Evolutionary conservation across 2,113 vertebrate genomes (phyloP).

Genomic region (Argyrosomus japonicus): DNA sequence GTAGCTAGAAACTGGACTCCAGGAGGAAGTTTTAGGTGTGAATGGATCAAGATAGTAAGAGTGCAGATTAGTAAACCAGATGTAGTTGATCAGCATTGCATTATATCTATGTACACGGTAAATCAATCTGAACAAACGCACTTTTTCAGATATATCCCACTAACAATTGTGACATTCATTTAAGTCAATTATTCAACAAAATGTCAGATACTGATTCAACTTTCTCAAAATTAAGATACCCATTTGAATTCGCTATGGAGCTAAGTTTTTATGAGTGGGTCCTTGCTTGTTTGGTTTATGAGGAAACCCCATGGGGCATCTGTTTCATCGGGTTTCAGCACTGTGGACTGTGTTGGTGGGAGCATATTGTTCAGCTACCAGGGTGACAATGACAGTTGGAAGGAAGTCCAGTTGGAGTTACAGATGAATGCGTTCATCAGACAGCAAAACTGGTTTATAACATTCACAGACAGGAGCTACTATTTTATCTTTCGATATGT

Average conservation of each 20-base stretch:
- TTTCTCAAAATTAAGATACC: not conserved
- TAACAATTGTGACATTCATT: no score
- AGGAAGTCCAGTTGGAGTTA: not conserved
- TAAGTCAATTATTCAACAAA: not conserved
- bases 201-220: not conserved
- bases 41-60: not conserved
- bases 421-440: not conserved
- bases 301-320: no score
- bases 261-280: not conserved
- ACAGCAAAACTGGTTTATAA: not conserved
- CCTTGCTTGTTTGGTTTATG: no score
- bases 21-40: constrained; percentile 1
- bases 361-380: no score
- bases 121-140: not conserved
- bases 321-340: no score
- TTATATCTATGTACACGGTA: not conserved
- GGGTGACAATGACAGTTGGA: not conserved
- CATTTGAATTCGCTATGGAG: not conserved
- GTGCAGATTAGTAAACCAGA: constrained; percentile 23
- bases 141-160: not conserved
- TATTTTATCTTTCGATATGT: not conserved
- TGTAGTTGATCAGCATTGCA: not conserved
- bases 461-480: not conserved
- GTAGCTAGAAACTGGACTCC: constrained; percentile 35
- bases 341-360: no score